phyloP scores from a whole-genome alignment of 2,113 vertebrate species.

The Anser brachyrhynchus region DNA sequence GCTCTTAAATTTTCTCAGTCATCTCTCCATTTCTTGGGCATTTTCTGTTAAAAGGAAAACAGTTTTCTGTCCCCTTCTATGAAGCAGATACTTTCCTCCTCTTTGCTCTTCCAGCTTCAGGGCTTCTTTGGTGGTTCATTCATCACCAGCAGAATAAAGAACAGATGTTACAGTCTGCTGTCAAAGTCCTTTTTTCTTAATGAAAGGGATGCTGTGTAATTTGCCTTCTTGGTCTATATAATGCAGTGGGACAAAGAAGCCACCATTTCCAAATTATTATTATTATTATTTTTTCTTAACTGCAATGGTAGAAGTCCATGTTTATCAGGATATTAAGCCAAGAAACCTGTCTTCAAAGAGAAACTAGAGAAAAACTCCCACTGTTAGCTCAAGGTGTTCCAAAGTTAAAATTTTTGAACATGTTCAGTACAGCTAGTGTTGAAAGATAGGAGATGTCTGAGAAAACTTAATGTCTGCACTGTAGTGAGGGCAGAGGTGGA shows the following conservation, averaged over 20 bases:
- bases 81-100: neutral
- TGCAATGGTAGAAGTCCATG: neutral
- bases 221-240: neutral
- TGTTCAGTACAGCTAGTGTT: neutral
- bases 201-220: neutral
- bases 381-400: neutral
- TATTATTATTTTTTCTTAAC: neutral
- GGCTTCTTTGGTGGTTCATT: rapidly evolving
- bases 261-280: neutral
- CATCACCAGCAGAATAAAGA: neutral
- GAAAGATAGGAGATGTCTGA: neutral
- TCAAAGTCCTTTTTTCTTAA: neutral
- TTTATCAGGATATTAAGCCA: neutral
- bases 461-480: neutral
- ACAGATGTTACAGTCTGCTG: neutral
- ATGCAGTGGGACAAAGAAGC: neutral
- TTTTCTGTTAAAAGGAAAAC: neutral
- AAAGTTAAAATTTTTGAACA: neutral
- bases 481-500: neutral
- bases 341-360: neutral
- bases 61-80: neutral
- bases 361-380: neutral
- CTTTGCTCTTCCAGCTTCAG: neutral
- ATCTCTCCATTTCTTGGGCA: neutral
- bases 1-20: neutral